Conservation (phyloP, 2,113 vertebrate species). For the Sander vitreus region DNA sequence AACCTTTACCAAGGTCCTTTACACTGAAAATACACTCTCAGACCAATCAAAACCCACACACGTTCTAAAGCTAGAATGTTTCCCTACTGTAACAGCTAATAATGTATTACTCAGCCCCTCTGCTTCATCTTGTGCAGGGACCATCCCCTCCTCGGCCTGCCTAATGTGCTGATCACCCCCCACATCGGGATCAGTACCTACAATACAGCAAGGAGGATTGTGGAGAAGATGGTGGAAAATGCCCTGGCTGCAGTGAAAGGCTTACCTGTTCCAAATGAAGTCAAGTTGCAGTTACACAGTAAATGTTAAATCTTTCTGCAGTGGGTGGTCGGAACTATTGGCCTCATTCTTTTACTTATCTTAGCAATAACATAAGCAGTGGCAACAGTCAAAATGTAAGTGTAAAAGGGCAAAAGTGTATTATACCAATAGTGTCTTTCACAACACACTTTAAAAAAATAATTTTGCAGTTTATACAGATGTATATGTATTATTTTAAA, state of each 20-base stretch:
- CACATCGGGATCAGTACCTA: constrained; percentile 49
- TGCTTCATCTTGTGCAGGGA: constrained; percentile 20
- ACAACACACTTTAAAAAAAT: not conserved
- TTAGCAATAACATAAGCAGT: not conserved
- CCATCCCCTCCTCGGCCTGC: constrained; percentile 52
- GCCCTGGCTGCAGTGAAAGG: constrained; percentile 50
- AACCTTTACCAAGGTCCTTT: constrained; percentile 81
- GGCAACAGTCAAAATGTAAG: too few relatives aligned
- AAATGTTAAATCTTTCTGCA: not conserved
- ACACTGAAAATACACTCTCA: not conserved
- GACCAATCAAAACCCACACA: not conserved
- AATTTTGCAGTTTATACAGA: too few relatives aligned
- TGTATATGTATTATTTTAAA: too few relatives aligned
- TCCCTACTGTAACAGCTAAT: not conserved
- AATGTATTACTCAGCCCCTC: not conserved
- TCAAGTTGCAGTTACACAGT: constrained; percentile 20
- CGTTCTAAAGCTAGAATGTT: not conserved
- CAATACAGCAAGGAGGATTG: not conserved
- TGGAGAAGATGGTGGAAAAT: constrained; percentile 47
- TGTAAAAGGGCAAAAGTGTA: not conserved
- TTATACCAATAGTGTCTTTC: not conserved
- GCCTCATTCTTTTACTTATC: not conserved
- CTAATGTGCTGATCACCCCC: constrained; percentile 57
- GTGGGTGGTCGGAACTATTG: not conserved
- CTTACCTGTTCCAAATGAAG: constrained; percentile 45